Percentiles rank a stretch among this genome's conserved stretches.
Conservation (phyloP, 2,888 invertebrate species). For the Phrixothrix hirtus region DNA sequence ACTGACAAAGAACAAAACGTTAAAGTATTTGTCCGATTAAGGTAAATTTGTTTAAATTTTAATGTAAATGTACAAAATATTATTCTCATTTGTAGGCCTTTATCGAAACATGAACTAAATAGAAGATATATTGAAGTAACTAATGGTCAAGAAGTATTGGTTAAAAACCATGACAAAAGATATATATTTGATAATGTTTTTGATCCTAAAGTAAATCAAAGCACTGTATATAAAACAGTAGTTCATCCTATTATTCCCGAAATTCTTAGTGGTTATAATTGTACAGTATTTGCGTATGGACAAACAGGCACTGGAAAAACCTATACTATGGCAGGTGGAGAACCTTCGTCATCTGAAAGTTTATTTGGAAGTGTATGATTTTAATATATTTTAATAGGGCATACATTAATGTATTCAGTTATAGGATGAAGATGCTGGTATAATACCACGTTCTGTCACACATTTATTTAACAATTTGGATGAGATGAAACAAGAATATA, state of each 20-base stretch:
- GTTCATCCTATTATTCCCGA: constrained; percentile 89
- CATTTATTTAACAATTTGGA: constrained; percentile 90
- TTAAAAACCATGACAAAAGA: too few species aligned
- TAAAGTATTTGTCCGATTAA: too few species aligned
- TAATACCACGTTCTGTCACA: constrained; percentile 88
- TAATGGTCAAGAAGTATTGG: too few species aligned
- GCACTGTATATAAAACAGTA: too few species aligned
- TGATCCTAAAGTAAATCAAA: constrained; percentile 78
- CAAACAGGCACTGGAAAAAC: constrained; percentile 96
- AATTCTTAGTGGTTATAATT: constrained; percentile 93
- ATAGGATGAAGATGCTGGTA: constrained; percentile 85
- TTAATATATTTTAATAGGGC: neutral
- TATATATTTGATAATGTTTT: constrained; percentile 89
- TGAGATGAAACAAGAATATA: constrained; percentile 72
- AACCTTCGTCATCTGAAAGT: neutral
- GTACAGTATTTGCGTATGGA: constrained; percentile 97
- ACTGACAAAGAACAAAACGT: too few species aligned
- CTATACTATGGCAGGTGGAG: constrained; percentile 88
- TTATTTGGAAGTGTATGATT: constrained; percentile 10
- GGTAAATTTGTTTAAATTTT: too few species aligned
- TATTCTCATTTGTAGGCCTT: too few species aligned
- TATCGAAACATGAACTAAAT: too few species aligned
- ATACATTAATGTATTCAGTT: constrained; percentile 23
- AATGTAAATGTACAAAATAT: too few species aligned
- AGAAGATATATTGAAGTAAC: too few species aligned